Conservation (phyloP, 2,113 vertebrate species). For the Numenius arquata region DNA sequence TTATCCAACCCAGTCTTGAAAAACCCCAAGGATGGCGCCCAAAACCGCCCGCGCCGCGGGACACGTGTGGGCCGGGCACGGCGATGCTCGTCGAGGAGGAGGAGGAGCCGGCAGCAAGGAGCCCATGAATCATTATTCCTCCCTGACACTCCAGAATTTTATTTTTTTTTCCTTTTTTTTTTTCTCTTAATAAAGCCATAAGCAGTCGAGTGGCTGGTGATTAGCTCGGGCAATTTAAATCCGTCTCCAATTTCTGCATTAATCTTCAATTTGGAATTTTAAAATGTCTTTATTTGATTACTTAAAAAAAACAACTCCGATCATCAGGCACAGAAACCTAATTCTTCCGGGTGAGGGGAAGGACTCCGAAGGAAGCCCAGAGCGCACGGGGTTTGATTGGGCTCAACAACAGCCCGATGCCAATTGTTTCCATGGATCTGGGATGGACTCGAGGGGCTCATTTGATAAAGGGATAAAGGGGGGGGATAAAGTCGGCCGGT, state of each 20-base stretch:
- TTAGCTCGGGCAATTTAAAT: constrained; percentile 21
- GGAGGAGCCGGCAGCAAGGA: neutral
- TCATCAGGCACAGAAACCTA: neutral
- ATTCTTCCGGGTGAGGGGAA: neutral
- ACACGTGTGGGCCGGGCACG: neutral
- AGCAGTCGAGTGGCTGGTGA: constrained; percentile 12
- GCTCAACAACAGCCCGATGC: neutral
- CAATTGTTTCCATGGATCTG: accelerated
- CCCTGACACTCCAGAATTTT: neutral
- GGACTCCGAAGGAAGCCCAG: neutral
- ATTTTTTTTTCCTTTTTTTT: neutral
- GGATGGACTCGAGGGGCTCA: accelerated
- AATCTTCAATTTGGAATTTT: constrained; percentile 8
- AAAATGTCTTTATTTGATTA: constrained; percentile 18
- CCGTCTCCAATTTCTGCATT: neutral
- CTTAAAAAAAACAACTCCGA: neutral
- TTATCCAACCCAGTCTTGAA: neutral
- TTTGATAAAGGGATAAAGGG: neutral
- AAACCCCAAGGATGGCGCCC: neutral
- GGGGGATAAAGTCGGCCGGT: neutral
- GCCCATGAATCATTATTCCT: neutral
- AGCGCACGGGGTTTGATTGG: neutral
- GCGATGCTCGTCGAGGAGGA: neutral
- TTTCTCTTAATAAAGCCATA: neutral
- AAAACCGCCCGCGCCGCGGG: accelerated